phyloP scores from a whole-genome alignment of 2,113 vertebrate species.

The Stigmatopora nigra region DNA sequence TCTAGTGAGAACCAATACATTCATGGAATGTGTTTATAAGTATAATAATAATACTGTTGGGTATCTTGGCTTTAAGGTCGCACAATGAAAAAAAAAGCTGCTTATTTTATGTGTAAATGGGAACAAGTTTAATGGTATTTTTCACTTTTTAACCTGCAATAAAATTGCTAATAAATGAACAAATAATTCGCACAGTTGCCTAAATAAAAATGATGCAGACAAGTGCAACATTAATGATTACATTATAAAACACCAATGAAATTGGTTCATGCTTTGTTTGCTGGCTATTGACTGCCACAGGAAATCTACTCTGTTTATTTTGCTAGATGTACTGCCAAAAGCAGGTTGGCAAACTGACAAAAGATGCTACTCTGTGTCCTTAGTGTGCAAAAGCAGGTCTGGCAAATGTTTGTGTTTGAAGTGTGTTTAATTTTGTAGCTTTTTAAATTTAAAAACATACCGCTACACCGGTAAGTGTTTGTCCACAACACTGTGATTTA shows the following conservation, averaged over 20 bases:
- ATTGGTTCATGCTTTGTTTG: background rate
- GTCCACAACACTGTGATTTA: too few species aligned
- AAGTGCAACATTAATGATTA: background rate
- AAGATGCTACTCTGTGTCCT: background rate
- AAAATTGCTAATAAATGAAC: background rate
- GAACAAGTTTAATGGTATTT: background rate
- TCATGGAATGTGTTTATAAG: background rate
- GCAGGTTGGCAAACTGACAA: background rate
- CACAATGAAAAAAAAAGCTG: background rate
- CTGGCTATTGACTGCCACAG: too few species aligned
- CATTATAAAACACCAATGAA: background rate
- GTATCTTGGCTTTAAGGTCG: background rate
- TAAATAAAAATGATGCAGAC: too few species aligned
- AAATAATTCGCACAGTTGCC: too few species aligned
- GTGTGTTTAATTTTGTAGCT: background rate
- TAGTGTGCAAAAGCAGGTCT: background rate
- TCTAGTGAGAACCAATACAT: background rate
- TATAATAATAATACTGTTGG: background rate
- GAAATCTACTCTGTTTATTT: too few species aligned
- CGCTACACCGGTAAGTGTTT: background rate
- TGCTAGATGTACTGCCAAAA: background rate
- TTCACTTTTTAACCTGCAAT: background rate
- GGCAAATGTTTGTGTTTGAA: background rate
- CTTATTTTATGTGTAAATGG: background rate
- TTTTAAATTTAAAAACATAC: background rate